These are phyloP conservation scores for Serranus cabrilla DNA, from an alignment of 2,797 vertebrate species.

Conservation along the genomic window DNA sequence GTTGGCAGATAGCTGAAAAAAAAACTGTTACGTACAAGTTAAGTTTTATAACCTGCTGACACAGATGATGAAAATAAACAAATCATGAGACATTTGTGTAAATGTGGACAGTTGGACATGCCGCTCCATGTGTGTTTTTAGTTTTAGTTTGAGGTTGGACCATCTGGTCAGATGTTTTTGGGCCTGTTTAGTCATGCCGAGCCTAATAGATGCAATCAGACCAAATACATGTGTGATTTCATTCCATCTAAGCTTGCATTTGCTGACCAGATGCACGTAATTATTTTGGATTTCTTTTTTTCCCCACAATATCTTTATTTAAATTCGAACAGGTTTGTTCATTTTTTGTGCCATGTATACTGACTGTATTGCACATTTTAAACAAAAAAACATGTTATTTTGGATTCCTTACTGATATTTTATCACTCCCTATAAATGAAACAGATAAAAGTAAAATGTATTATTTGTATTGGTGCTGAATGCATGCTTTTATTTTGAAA, in stretches of 20 bases:
- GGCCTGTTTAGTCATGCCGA: neutral
- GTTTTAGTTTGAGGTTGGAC: neutral
- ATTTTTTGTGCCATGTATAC: too few relatives aligned
- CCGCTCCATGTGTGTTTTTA: neutral
- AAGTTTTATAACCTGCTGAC: neutral
- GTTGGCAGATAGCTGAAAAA: conserved; percentile 15
- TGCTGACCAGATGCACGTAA: neutral
- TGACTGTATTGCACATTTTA: too few relatives aligned
- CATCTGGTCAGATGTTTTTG: neutral
- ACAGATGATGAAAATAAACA: neutral
- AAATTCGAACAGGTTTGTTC: too few relatives aligned
- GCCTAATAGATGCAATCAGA: neutral
- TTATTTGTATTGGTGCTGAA: neutral
- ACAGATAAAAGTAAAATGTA: neutral
- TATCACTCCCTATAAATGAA: neutral
- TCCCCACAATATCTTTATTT: too few relatives aligned
- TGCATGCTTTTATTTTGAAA: neutral
- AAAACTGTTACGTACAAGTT: neutral
- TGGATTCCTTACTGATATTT: neutral
- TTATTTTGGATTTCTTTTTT: too few relatives aligned
- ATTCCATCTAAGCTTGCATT: conserved; percentile 2
- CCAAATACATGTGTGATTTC: conserved; percentile 2
- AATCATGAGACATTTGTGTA: neutral
- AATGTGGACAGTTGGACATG: too few relatives aligned
- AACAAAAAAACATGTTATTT: neutral